Conservation (phyloP, 2,888 invertebrate genomes). For the Ornithoptera alexandrae region DNA sequence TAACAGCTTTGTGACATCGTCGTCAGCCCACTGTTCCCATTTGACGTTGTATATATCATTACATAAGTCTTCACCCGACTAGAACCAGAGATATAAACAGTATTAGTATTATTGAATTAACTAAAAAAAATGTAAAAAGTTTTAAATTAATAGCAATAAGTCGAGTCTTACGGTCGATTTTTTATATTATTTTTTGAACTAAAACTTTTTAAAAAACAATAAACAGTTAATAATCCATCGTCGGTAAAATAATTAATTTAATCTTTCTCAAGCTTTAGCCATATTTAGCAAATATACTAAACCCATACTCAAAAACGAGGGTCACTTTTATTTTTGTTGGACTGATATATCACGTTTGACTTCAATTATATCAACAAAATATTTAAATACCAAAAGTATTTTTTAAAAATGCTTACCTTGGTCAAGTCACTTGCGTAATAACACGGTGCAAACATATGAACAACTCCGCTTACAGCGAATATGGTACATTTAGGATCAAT, state of each 20-base stretch:
- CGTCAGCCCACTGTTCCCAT: conserved; percentile 54
- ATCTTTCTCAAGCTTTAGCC: too few species aligned
- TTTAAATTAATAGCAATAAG: too few species aligned
- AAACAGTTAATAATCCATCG: too few species aligned
- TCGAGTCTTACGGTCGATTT: too few species aligned
- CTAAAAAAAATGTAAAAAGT: background rate
- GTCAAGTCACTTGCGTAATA: conserved; percentile 53
- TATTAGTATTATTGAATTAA: background rate
- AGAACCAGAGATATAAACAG: conserved; percentile 32
- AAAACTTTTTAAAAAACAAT: too few species aligned
- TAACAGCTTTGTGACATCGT: conserved; percentile 46
- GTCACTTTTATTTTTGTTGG: background rate
- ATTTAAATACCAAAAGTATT: too few species aligned
- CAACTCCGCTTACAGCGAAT: conserved; percentile 49
- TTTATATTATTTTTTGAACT: too few species aligned
- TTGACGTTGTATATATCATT: conserved; percentile 48
- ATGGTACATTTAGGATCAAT: conserved; percentile 53
- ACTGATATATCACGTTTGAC: background rate
- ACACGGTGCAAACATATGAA: conserved; percentile 60
- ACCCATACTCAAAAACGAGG: too few species aligned
- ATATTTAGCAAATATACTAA: too few species aligned
- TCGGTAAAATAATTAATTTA: too few species aligned
- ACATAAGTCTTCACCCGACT: conserved; percentile 52
- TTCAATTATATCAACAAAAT: background rate
- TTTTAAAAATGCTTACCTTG: conserved; percentile 44